These are phyloP conservation scores for Paratilapia polleni DNA, from an alignment of 2,113 vertebrate genomes.

Conservation along the genomic window DNA sequence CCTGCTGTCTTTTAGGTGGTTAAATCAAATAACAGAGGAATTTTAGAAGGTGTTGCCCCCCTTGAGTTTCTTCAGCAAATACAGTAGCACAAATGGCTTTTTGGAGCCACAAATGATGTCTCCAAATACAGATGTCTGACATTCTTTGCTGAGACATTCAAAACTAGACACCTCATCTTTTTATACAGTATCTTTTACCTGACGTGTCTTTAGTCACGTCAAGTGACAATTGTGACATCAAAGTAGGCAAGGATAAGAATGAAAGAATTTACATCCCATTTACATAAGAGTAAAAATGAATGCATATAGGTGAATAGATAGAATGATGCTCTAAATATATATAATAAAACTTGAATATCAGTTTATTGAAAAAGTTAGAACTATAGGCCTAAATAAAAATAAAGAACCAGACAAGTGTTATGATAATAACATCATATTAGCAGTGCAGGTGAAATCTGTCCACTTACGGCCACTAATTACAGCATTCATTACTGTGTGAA, in stretches of 20 bases:
- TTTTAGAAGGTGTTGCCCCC: neutral
- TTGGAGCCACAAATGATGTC: neutral
- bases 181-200: neutral
- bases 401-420: neutral
- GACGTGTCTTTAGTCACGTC: neutral
- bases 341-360: neutral
- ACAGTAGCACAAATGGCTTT: neutral
- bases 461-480: neutral
- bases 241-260: neutral
- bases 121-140: conserved; percentile 10
- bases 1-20: neutral
- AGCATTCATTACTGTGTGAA: neutral
- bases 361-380: neutral
- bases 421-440: neutral
- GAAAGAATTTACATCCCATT: neutral
- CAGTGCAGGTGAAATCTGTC: neutral
- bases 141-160: neutral
- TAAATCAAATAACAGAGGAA: neutral
- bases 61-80: neutral
- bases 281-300: neutral
- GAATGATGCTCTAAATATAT: neutral
- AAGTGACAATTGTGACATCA: neutral
- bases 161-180: neutral
- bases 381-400: neutral
- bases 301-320: too few species aligned